Conservation (phyloP, 2,797 vertebrate species). For the Leptoclinus maculatus region DNA sequence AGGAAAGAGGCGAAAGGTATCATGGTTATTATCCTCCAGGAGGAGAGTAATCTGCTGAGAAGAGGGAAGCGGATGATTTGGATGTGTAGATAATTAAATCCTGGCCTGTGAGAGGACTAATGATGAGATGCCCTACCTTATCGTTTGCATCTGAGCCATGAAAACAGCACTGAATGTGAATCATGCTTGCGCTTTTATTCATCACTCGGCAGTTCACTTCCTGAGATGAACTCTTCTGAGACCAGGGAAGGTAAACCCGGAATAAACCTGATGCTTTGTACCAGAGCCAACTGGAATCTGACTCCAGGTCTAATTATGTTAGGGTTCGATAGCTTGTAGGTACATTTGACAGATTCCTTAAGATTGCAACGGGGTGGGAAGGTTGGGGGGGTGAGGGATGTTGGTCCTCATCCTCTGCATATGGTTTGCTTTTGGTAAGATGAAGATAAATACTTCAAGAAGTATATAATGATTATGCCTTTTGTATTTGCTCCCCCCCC, state of each 20-base stretch:
- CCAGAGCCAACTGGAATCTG: conserved; percentile 30
- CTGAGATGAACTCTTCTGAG: conserved; percentile 59
- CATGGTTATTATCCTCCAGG: conserved; percentile 73
- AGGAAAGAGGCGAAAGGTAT: conserved; percentile 57
- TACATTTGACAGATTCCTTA: conserved; percentile 30
- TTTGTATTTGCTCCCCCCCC: conserved; percentile 3
- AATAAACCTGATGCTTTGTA: conserved; percentile 60
- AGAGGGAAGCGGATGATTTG: conserved; percentile 70
- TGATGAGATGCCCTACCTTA: conserved; percentile 78
- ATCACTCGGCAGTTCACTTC: conserved; percentile 73
- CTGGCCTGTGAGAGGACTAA: conserved; percentile 80
- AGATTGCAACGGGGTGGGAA: conserved; percentile 4
- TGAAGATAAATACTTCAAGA: background rate
- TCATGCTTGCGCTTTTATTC: conserved; percentile 65
- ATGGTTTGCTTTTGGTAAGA: conserved; percentile 1
- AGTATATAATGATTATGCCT: background rate
- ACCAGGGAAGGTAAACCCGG: conserved; percentile 43
- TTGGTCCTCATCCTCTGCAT: conserved; percentile 23
- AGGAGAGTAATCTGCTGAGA: conserved; percentile 77
- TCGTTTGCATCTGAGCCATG: conserved; percentile 72
- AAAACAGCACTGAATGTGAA: conserved; percentile 72
- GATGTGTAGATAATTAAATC: conserved; percentile 81
- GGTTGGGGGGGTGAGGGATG: background rate
- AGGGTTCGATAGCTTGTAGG: conserved; percentile 13
- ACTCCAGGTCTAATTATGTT: conserved; percentile 37